Evolutionary conservation across 23 tunicate genomes (phyloP), one percentile per base, ranked within the genome.

Genomic region (Trididemnum nubilum): DNA sequence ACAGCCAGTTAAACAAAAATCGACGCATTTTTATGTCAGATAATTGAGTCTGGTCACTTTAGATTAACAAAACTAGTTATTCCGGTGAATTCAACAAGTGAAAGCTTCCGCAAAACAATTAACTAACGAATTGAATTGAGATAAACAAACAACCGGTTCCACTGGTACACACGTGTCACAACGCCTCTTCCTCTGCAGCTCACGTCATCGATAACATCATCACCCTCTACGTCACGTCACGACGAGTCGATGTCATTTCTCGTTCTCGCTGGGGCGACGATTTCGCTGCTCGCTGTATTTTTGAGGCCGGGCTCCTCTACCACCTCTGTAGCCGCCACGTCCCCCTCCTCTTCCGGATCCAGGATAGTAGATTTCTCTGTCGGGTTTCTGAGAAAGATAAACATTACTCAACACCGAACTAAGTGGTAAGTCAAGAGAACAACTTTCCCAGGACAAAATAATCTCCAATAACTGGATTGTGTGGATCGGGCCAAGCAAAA

Each of bases 251-350:
- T 29, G 9, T 83, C 72, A 85, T 51, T 85, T 79, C 51, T 85
- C 90, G 79, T 50, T 71, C 37, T 85, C 90, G 35, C 90, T 85
- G 1, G 79, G 44, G 19, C 82, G 65, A 2, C 83, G 83, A 71
- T 67, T 91, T 32, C 97, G 87, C 67, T 91, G 97, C 44, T 91
- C 97, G 66, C 97, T 91, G 79, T 91, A 91, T 71, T 91, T 91
- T 77, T 85, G 90, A 25, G 86, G 87, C 59, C 84, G 58, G 1
- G 88, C 34, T 24, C 86, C 75, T 26, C 85, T 65, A 3, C 85
- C 90, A 2, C 82, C 81, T 12, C 84, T 51, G 21, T 33, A 37
- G 22, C 65, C 37, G 0, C 76, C 74, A 9, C 89, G 50, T 1
- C 84, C 75, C 33, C 82, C 35, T 12, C 83, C 88, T 3, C 81